Conservation (phyloP, 2,113 vertebrate species). For the Spheniscus mendiculus region DNA sequence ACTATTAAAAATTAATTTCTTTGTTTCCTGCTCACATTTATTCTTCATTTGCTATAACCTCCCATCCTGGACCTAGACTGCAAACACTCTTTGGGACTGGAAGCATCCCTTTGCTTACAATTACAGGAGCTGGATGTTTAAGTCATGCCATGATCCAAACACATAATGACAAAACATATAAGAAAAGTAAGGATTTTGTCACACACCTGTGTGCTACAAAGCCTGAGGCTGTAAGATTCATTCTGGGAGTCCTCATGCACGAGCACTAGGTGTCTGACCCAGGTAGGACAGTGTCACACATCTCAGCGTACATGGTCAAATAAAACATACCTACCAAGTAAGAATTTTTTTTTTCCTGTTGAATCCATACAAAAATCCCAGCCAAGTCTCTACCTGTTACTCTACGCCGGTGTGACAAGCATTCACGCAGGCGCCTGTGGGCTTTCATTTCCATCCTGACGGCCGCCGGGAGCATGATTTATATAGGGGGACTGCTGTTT, state of each 20-base stretch:
- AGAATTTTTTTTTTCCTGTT: not conserved
- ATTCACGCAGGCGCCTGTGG: not conserved
- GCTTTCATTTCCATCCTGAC: not conserved
- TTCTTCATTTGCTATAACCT: not conserved
- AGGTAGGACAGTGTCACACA: not conserved
- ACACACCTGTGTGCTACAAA: not conserved
- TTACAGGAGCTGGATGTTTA: not conserved
- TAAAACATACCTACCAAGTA: not conserved
- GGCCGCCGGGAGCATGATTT: fast-evolving
- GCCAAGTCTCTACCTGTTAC: not conserved
- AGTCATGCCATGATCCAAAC: not conserved
- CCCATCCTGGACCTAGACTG: not conserved
- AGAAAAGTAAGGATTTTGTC: not conserved
- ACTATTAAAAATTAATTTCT: not conserved
- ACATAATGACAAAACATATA: not conserved
- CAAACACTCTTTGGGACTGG: not conserved
- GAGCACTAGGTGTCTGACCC: not conserved
- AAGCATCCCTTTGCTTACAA: not conserved
- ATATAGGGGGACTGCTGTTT: not conserved
- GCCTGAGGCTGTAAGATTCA: not conserved
- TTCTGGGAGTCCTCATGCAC: not conserved
- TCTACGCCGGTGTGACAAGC: not conserved
- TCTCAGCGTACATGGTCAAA: not conserved
- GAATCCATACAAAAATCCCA: not conserved
- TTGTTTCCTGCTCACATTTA: not conserved